phyloP scores from a whole-genome alignment of 2,113 vertebrate genomes.

The Girardinichthys multiradiatus region DNA sequence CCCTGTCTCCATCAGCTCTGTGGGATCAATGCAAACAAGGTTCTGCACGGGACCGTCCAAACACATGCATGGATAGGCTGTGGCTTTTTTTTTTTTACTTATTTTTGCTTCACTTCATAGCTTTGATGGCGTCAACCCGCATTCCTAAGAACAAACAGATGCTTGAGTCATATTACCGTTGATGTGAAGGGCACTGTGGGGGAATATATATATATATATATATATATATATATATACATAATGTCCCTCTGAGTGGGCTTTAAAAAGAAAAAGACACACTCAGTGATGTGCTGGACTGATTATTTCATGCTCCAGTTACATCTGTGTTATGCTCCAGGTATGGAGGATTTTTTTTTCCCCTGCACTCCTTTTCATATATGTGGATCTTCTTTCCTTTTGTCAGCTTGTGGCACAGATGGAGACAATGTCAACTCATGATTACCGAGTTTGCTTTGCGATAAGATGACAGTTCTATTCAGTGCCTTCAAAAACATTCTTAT shows the following conservation, averaged over 20 bases:
- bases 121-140: neutral
- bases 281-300: conserved; percentile 38
- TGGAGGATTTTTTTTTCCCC: neutral
- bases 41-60: conserved; percentile 34
- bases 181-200: conserved; percentile 77
- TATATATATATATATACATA: conserved; percentile 2
- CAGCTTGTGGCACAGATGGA: conserved; percentile 49
- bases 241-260: conserved; percentile 52
- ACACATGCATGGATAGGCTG: conserved; percentile 13
- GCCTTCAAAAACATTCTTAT: neutral
- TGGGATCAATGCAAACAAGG: conserved; percentile 69
- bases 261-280: conserved; percentile 46
- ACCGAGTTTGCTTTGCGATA: conserved; percentile 32
- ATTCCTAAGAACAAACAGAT: conserved; percentile 17
- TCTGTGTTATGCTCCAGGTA: conserved; percentile 26
- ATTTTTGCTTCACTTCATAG: neutral
- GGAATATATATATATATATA: neutral
- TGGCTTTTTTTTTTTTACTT: no score
- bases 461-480: conserved; percentile 34
- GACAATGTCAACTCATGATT: conserved; percentile 44
- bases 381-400: conserved; percentile 9
- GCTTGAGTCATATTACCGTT: conserved; percentile 45
- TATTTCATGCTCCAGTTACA: conserved; percentile 70
- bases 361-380: conserved; percentile 15
- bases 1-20: conserved; percentile 61